A percentile compares a stretch with the other conserved stretches of the same genome.
Evolutionary conservation across 2,797 vertebrate genomes (phyloP).

Genomic region (Lates japonicus): DNA sequence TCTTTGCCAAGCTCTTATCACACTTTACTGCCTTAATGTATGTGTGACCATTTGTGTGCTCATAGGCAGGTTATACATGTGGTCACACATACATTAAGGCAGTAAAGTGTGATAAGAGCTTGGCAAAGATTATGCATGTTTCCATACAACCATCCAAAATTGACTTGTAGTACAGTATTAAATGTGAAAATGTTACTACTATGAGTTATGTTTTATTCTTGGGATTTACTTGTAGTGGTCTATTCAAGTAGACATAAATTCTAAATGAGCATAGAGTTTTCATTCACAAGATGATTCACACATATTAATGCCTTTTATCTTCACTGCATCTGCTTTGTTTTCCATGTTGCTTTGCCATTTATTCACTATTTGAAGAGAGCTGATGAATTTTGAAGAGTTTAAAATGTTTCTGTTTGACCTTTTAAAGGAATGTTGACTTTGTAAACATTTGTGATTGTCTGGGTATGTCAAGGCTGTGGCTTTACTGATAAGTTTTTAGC

Average conservation of each 20-base stretch:
- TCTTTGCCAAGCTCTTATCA: no score
- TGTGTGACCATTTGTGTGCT: background rate
- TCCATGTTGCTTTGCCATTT: background rate
- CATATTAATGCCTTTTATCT: background rate
- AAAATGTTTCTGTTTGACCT: constrained; percentile 42
- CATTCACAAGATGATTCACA: background rate
- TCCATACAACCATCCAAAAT: background rate
- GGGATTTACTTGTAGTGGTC: background rate
- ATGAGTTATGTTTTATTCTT: background rate
- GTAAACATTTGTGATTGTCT: constrained; percentile 56
- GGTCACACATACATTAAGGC: background rate
- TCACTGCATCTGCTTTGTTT: background rate
- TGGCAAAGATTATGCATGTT: background rate
- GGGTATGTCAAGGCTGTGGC: constrained; percentile 34
- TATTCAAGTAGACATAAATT: background rate
- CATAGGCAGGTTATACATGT: background rate
- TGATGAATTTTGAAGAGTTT: constrained; percentile 12
- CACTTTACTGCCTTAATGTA: background rate
- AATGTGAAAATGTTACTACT: background rate
- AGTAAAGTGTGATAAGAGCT: background rate
- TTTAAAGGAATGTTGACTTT: constrained; percentile 49
- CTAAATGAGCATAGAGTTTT: background rate
- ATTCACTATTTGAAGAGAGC: constrained; percentile 3
- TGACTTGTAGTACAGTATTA: background rate
- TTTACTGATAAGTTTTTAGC: constrained; percentile 57